These are phyloP conservation scores for Crepidodera aurea DNA, from an alignment of 2,888 invertebrate species.

Conservation along the genomic window DNA sequence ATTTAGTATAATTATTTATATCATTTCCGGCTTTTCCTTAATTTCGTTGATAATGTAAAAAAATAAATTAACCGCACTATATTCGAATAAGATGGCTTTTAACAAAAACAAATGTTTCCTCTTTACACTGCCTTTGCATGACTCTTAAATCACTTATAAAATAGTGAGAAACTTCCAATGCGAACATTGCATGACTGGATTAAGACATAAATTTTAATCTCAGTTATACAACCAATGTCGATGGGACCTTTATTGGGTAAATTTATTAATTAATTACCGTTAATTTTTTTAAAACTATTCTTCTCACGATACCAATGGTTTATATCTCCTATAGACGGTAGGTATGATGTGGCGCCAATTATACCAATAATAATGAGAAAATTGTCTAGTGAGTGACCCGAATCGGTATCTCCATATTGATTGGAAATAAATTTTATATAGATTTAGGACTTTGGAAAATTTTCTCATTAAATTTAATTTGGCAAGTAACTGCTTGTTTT, in stretches of 20 bases:
- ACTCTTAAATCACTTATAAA: background rate
- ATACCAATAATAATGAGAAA: conserved; percentile 3
- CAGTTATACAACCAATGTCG: background rate
- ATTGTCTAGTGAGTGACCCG: background rate
- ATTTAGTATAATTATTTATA: too few relatives aligned
- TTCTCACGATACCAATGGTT: background rate
- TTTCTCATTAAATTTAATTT: background rate
- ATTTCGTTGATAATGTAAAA: too few relatives aligned
- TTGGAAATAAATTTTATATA: background rate
- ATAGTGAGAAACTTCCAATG: background rate
- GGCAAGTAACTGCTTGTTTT: background rate
- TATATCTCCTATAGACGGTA: background rate
- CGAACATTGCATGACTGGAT: background rate
- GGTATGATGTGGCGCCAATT: background rate
- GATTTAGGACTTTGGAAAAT: background rate
- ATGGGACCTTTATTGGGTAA: background rate
- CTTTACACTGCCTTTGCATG: background rate
- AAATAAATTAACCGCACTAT: too few relatives aligned
- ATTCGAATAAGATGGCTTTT: background rate
- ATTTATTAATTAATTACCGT: conserved; percentile 2
- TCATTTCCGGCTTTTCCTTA: too few relatives aligned
- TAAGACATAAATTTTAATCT: background rate
- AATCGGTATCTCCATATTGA: background rate
- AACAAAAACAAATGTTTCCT: background rate
- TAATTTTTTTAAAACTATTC: background rate